Evolutionary conservation across 2,888 invertebrate species (phyloP).

Genomic region (Ornithoptera priamus): DNA sequence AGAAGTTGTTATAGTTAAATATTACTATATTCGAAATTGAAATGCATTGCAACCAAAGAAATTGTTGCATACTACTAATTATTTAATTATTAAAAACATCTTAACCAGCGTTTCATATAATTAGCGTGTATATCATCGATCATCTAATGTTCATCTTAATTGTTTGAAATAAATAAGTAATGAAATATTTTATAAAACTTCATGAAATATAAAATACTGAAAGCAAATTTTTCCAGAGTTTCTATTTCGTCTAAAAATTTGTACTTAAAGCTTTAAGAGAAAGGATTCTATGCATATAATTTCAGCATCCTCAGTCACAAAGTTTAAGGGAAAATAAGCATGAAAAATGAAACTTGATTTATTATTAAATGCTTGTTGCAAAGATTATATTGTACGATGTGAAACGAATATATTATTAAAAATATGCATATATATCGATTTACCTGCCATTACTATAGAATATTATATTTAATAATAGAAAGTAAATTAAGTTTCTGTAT

Average conservation of each 20-base stretch:
- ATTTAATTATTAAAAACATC: no score
- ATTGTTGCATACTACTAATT: no score
- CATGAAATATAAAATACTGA: not conserved
- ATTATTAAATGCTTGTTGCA: conserved; percentile 20
- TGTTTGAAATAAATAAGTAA: not conserved
- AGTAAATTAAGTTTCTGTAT: no score
- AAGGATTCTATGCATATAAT: conserved; percentile 28
- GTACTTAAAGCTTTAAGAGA: conserved; percentile 23
- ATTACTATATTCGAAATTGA: no score
- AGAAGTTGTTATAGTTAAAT: no score
- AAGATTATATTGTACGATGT: conserved; percentile 4
- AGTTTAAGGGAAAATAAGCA: conserved; percentile 24
- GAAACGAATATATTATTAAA: not conserved
- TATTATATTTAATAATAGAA: not conserved
- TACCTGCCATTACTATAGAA: not conserved
- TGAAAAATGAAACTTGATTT: conserved; percentile 18
- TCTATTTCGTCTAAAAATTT: conserved; percentile 22
- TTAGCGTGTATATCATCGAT: no score
- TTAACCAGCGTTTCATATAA: no score
- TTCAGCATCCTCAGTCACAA: conserved; percentile 23
- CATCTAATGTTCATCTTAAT: no score
- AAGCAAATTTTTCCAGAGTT: conserved; percentile 6
- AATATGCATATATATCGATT: not conserved
- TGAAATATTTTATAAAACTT: not conserved
- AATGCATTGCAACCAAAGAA: no score